Percentiles rank a stretch among this genome's conserved stretches.
Evolutionary conservation across 2,888 invertebrate species (phyloP).

Genomic region (Nomada fabriciana): DNA sequence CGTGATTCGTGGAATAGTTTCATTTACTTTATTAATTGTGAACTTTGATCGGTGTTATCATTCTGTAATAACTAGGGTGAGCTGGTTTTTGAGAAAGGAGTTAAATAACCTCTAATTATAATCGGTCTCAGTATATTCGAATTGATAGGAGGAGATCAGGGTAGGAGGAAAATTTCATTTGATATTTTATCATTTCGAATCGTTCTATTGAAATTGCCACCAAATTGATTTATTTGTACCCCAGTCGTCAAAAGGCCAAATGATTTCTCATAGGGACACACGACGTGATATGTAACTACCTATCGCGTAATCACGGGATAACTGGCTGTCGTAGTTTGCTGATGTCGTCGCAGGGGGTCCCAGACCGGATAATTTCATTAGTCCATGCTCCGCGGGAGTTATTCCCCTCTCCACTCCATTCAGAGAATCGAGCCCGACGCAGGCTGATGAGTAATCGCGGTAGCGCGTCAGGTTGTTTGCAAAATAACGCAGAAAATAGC

Average conservation of each 20-base stretch:
- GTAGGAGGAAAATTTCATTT: too few relatives aligned
- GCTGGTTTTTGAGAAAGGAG: too few relatives aligned
- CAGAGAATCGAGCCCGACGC: constrained; percentile 64
- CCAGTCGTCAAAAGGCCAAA: constrained; percentile 49
- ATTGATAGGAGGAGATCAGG: background rate
- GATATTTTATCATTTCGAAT: background rate
- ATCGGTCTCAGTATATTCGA: too few relatives aligned
- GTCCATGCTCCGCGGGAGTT: constrained; percentile 74
- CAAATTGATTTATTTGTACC: constrained; percentile 16
- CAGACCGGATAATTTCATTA: constrained; percentile 83
- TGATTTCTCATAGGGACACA: constrained; percentile 45
- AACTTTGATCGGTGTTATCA: too few relatives aligned
- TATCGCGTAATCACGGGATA: constrained; percentile 79
- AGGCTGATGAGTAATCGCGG: constrained; percentile 65
- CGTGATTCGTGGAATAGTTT: background rate
- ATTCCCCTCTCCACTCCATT: constrained; percentile 58
- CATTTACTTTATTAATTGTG: background rate
- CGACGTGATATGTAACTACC: constrained; percentile 69
- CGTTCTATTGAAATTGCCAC: background rate
- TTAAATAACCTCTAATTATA: background rate
- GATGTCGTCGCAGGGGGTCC: constrained; percentile 78
- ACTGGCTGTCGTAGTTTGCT: constrained; percentile 77
- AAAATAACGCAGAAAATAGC: constrained; percentile 49
- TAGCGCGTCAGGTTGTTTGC: constrained; percentile 64
- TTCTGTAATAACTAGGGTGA: too few relatives aligned